Conservation (phyloP, 2,113 vertebrate species). For the Carollia perspicillata region DNA sequence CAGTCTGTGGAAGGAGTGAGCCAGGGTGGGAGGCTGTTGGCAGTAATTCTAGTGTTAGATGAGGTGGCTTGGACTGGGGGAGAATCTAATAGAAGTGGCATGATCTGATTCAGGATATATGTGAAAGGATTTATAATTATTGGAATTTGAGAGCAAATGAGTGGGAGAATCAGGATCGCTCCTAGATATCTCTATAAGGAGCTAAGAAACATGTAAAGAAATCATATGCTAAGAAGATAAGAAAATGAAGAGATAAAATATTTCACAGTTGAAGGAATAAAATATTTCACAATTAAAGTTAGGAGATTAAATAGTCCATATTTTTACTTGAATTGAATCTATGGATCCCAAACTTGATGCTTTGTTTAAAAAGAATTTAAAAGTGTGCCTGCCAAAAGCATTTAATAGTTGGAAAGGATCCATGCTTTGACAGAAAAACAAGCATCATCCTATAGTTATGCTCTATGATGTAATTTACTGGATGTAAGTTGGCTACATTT, state of each 20-base stretch:
- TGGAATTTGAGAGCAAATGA: neutral
- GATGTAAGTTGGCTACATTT: slow-evolving; percentile 38
- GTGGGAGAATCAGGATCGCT: neutral
- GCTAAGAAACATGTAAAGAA: neutral
- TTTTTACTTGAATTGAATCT: slow-evolving; percentile 30
- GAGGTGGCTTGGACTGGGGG: neutral
- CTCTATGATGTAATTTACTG: slow-evolving; percentile 37
- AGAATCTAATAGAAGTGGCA: neutral
- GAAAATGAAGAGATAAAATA: neutral
- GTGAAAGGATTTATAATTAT: neutral
- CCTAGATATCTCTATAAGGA: neutral
- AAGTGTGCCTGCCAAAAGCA: slow-evolving; percentile 28
- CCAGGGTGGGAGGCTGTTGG: neutral
- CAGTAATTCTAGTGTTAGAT: neutral
- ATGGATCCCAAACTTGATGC: neutral
- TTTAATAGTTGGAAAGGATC: slow-evolving; percentile 43
- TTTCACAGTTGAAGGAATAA: neutral
- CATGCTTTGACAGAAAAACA: slow-evolving; percentile 22
- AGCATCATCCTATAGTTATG: neutral
- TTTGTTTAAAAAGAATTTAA: slow-evolving; percentile 24
- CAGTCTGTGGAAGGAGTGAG: neutral
- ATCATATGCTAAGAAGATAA: neutral
- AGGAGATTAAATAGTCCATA: neutral
- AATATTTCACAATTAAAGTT: neutral
- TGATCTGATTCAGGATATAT: neutral